These are phyloP conservation scores for Nematostella vectensis DNA, from an alignment of 92 coral and sea anemone species.

Conservation along the genomic window DNA sequence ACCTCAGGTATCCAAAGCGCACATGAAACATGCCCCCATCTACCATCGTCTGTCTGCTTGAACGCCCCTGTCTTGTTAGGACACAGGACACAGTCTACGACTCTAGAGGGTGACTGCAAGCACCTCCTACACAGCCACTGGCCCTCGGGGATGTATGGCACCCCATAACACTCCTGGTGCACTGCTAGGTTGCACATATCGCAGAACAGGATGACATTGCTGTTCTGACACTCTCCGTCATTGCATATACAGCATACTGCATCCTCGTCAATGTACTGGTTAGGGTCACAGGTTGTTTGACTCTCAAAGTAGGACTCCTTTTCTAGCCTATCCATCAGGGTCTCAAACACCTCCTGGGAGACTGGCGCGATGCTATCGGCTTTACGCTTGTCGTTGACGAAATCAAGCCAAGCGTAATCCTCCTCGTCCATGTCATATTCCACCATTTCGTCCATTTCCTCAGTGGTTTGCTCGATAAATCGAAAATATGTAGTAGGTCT, in stretches of 20 bases:
- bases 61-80: slow-evolving; percentile 99
- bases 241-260: slow-evolving; percentile 99
- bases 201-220: slow-evolving; percentile 96
- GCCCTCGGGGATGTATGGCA: slow-evolving; percentile 99
- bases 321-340: slow-evolving; percentile 92
- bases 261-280: slow-evolving; percentile 98
- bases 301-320: slow-evolving; percentile 98
- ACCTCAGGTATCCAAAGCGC: slow-evolving; percentile 99
- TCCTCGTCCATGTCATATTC: slow-evolving; percentile 99
- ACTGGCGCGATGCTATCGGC: slow-evolving; percentile 89
- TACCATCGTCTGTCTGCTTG: slow-evolving; percentile 95
- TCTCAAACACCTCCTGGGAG: slow-evolving; percentile 96
- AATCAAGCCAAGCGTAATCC: slow-evolving; percentile 83
- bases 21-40: slow-evolving; percentile 99
- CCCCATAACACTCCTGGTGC: slow-evolving; percentile 99
- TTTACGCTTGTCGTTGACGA: slow-evolving; percentile 87
- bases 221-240: slow-evolving; percentile 98
- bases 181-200: slow-evolving; percentile 99
- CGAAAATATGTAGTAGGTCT: slow-evolving; percentile 94
- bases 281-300: slow-evolving; percentile 93
- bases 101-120: slow-evolving; percentile 96
- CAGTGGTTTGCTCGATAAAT: slow-evolving; percentile 93
- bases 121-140: slow-evolving; percentile 99
- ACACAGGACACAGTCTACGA: slow-evolving; percentile 93
- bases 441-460: slow-evolving; percentile 95